Conservation (phyloP, 2,888 invertebrate species). For the Chironomus riparius region DNA sequence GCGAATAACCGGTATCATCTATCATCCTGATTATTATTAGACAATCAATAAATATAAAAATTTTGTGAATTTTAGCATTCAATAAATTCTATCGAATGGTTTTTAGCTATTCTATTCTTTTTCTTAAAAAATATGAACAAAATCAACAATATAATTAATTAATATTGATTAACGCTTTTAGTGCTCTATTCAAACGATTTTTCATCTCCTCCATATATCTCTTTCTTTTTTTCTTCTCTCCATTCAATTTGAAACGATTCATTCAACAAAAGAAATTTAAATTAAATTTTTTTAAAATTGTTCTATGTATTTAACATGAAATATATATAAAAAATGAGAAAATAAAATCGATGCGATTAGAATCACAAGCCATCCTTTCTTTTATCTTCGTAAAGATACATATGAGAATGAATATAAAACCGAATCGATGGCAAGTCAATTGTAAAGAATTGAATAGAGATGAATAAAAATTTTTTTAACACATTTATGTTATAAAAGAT, state of each 20-base stretch:
- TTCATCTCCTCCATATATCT: neutral
- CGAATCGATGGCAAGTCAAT: too few species aligned
- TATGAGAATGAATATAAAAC: too few species aligned
- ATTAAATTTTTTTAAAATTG: neutral
- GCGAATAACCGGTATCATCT: too few species aligned
- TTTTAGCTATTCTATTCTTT: neutral
- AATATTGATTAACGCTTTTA: constrained; percentile 26
- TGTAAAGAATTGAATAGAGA: too few species aligned
- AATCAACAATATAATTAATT: constrained; percentile 25
- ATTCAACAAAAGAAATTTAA: constrained; percentile 18
- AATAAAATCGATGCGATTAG: neutral
- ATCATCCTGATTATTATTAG: too few species aligned
- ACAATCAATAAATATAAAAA: neutral
- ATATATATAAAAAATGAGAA: neutral
- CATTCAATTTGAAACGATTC: neutral
- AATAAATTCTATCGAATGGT: neutral
- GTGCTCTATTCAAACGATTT: neutral
- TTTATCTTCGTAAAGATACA: neutral
- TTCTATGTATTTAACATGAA: neutral
- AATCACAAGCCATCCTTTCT: neutral
- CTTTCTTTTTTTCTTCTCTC: neutral
- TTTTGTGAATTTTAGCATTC: neutral
- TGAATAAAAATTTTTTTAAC: neutral
- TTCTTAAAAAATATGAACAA: neutral
- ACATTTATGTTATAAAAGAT: neutral